Evolutionary conservation across 1,140 invertebrate species (phyloP).

Genomic region (Harlomillsia oculata): DNA sequence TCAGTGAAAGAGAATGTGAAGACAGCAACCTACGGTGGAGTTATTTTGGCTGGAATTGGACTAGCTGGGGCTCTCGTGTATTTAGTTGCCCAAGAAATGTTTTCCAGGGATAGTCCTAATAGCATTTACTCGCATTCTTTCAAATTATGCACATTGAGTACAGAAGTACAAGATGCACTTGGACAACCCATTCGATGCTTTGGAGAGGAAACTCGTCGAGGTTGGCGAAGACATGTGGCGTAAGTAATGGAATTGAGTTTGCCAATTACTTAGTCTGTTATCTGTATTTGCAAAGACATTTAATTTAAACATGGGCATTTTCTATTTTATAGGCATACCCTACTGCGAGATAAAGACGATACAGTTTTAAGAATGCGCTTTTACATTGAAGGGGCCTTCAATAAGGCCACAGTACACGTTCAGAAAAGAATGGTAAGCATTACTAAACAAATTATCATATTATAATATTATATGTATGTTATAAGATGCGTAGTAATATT

Average conservation of each 20-base stretch:
- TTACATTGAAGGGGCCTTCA: conserved; percentile 70
- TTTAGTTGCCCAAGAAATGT: conserved; percentile 70
- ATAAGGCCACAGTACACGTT: conserved; percentile 69
- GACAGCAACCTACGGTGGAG: conserved; percentile 65
- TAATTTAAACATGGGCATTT: no score
- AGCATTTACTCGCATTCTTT: conserved; percentile 70
- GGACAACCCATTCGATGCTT: conserved; percentile 79
- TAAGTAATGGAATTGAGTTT: conserved; percentile 38
- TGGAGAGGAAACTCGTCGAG: conserved; percentile 69
- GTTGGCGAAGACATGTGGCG: conserved; percentile 56
- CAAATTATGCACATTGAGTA: conserved; percentile 51
- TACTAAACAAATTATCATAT: no score
- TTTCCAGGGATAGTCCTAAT: conserved; percentile 75
- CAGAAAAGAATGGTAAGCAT: conserved; percentile 72
- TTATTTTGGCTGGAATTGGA: conserved; percentile 67
- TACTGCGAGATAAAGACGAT: no score
- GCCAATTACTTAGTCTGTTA: no score
- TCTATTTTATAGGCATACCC: no score
- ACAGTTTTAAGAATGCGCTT: conserved; percentile 75
- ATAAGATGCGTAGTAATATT: no score
- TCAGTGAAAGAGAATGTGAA: conserved; percentile 80
- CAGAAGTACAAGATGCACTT: conserved; percentile 59
- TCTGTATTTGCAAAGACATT: no score
- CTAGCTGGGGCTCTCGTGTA: conserved; percentile 70
- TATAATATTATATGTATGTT: no score